phyloP scores from a whole-genome alignment of 2,888 invertebrate species.

The Prosapia bicincta region DNA sequence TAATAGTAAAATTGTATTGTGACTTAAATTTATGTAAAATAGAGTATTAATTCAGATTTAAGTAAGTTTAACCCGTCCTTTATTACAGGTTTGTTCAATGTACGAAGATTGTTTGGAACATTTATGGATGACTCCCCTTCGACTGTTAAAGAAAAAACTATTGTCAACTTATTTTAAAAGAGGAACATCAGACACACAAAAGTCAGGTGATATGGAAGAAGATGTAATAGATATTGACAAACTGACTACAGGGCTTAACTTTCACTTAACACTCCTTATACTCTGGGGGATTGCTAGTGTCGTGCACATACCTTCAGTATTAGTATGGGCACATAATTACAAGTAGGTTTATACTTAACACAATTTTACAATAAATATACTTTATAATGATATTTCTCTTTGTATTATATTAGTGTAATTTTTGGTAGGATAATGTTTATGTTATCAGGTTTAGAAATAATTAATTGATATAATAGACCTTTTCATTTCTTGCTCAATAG shows the following conservation, averaged over 20 bases:
- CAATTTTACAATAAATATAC: too few species aligned
- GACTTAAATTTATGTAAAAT: too few species aligned
- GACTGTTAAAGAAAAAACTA: slow-evolving; percentile 35
- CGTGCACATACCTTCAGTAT: slow-evolving; percentile 66
- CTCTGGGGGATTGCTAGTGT: slow-evolving; percentile 62
- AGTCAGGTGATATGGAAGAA: slow-evolving; percentile 31
- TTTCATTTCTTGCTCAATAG: too few species aligned
- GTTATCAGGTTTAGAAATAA: too few species aligned
- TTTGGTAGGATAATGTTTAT: too few species aligned
- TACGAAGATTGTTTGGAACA: slow-evolving; percentile 73
- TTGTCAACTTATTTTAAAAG: slow-evolving; percentile 2
- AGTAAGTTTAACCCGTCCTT: too few species aligned
- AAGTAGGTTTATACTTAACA: too few species aligned
- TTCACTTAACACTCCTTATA: slow-evolving; percentile 69
- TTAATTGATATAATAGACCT: too few species aligned
- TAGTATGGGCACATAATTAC: slow-evolving; percentile 79
- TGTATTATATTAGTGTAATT: too few species aligned
- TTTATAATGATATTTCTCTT: too few species aligned
- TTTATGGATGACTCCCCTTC: slow-evolving; percentile 41
- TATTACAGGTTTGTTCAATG: slow-evolving; percentile 54
- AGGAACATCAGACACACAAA: background rate
- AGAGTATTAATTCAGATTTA: too few species aligned
- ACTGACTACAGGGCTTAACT: slow-evolving; percentile 54
- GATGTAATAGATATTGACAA: slow-evolving; percentile 37
- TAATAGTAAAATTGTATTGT: too few species aligned